These are phyloP conservation scores for Melipona beecheii DNA, from an alignment of 2,888 invertebrate genomes.

Conservation along the genomic window DNA sequence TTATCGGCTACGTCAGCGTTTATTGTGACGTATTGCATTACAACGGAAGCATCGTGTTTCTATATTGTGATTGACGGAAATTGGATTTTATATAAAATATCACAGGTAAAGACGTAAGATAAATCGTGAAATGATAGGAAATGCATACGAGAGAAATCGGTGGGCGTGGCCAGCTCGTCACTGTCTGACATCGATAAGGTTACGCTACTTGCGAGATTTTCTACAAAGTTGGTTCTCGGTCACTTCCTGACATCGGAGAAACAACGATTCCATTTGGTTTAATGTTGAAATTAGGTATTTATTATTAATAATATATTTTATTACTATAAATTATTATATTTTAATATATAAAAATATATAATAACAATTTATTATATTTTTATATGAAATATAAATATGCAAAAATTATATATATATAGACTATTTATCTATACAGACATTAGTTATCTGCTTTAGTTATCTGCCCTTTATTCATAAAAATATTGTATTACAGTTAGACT, in stretches of 20 bases:
- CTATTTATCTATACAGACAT: no score
- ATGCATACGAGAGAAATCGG: not conserved
- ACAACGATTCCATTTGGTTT: not conserved
- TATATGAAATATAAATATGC: no score
- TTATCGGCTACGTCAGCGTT: slow-evolving; percentile 7
- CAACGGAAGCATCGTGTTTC: not conserved
- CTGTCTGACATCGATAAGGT: slow-evolving; percentile 15
- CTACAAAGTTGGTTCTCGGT: not conserved
- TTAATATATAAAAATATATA: not conserved
- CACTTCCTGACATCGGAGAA: not conserved
- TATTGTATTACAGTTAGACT: no score
- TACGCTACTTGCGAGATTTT: slow-evolving; percentile 20
- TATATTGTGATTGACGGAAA: not conserved
- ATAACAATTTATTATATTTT: no score
- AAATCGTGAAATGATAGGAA: not conserved
- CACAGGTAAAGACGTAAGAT: not conserved
- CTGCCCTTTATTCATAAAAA: no score
- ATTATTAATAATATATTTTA: not conserved
- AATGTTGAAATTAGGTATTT: not conserved
- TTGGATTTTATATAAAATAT: not conserved
- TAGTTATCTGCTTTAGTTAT: no score
- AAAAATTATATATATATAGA: no score
- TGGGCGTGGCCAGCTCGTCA: slow-evolving; percentile 1
- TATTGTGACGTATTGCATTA: not conserved
- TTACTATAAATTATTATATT: no score